Conservation (phyloP, 2,888 invertebrate species). For the Drosophila algonquin region DNA sequence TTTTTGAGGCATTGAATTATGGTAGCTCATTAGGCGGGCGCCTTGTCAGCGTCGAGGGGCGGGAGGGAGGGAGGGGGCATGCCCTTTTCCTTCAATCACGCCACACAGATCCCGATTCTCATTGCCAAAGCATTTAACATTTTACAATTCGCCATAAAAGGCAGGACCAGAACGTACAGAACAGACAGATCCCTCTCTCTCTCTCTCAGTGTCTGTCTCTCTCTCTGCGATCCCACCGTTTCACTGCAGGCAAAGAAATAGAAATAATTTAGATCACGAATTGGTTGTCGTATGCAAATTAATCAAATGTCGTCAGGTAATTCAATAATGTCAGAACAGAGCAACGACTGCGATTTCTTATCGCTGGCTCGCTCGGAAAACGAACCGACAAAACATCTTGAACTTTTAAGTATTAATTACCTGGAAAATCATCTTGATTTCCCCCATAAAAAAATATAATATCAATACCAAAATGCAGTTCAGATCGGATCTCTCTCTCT, state of each 20-base stretch:
- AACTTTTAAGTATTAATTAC: constrained; percentile 66
- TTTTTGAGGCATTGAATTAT: constrained; percentile 67
- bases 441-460: constrained; percentile 55
- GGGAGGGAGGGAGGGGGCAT: background rate
- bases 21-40: constrained; percentile 67
- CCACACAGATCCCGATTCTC: constrained; percentile 32
- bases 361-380: constrained; percentile 27
- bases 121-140: constrained; percentile 62
- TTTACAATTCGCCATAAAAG: constrained; percentile 70
- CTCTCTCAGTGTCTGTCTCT: background rate
- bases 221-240: constrained; percentile 1
- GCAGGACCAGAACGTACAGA: constrained; percentile 40
- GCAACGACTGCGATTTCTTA: constrained; percentile 71
- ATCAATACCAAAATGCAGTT: constrained; percentile 54
- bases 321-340: constrained; percentile 76
- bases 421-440: constrained; percentile 34
- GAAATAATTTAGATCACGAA: constrained; percentile 84
- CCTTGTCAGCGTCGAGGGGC: constrained; percentile 32
- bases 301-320: constrained; percentile 82
- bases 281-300: constrained; percentile 84
- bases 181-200: constrained; percentile 10
- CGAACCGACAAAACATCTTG: constrained; percentile 34
- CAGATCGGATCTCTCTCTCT: constrained; percentile 43
- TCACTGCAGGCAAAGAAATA: constrained; percentile 25
- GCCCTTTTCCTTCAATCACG: constrained; percentile 74